phyloP scores from a whole-genome alignment of 2,888 invertebrate species.

The Drosophila colorata region DNA sequence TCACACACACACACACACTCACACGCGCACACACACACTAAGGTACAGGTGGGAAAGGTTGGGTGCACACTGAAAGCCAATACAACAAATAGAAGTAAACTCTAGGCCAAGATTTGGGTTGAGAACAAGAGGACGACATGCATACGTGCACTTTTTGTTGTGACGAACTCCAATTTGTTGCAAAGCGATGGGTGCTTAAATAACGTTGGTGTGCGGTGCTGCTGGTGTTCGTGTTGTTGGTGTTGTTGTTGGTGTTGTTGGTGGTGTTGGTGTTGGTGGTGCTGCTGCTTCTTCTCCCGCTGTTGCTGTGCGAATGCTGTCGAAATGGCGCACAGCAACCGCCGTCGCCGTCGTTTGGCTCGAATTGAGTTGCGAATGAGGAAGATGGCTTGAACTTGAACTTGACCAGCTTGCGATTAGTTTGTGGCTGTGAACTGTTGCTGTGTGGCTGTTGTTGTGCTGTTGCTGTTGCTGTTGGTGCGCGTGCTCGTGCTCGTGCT shows the following conservation, averaged over 20 bases:
- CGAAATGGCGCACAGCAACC: slow-evolving; percentile 46
- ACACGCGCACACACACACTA: slow-evolving; percentile 4
- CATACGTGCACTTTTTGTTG: slow-evolving; percentile 85
- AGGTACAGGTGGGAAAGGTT: neutral
- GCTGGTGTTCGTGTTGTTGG: slow-evolving; percentile 23
- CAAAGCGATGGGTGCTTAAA: slow-evolving; percentile 58
- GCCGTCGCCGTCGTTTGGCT: slow-evolving; percentile 22
- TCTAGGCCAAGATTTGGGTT: slow-evolving; percentile 3
- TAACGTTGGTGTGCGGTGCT: slow-evolving; percentile 60
- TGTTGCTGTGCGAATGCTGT: slow-evolving; percentile 9
- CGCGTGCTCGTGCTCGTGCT: slow-evolving; percentile 30
- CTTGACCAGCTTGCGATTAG: slow-evolving; percentile 45
- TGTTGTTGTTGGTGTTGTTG: slow-evolving; percentile 1
- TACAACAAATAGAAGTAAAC: neutral
- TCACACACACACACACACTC: neutral
- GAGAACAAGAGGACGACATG: slow-evolving; percentile 72
- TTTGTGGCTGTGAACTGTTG: slow-evolving; percentile 9
- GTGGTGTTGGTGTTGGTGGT: slow-evolving; percentile 26
- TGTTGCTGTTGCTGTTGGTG: slow-evolving; percentile 26
- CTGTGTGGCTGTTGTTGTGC: slow-evolving; percentile 22
- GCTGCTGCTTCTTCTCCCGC: slow-evolving; percentile 21
- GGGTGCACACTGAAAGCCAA: slow-evolving; percentile 2
- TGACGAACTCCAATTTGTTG: slow-evolving; percentile 80
- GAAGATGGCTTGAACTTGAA: slow-evolving; percentile 39
- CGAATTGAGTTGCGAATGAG: slow-evolving; percentile 27